These are phyloP conservation scores for Drosophila orena DNA, from an alignment of 1,140 invertebrate species.

Conservation along the genomic window DNA sequence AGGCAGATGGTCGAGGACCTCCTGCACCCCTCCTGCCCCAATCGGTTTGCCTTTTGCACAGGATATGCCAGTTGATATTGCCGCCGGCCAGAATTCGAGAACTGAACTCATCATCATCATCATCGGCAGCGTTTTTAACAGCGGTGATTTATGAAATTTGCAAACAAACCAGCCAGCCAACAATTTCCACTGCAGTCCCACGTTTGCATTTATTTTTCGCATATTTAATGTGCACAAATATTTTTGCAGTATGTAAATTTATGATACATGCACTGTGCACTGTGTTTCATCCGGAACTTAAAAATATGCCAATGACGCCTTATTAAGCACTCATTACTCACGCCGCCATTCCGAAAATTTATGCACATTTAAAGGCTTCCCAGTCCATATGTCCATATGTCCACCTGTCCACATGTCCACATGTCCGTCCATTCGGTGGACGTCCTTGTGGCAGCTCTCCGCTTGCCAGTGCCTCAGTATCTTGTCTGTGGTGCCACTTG, in stretches of 20 bases:
- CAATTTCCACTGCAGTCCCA: constrained; percentile 40
- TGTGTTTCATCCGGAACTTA: constrained; percentile 9
- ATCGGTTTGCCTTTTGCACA: constrained; percentile 5
- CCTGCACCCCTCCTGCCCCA: no score
- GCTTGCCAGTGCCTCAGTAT: constrained; percentile 6
- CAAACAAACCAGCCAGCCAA: constrained; percentile 36
- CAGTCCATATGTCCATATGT: constrained; percentile 4
- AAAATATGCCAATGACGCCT: constrained; percentile 61
- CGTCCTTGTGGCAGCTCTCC: neutral
- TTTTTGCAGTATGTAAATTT: constrained; percentile 64
- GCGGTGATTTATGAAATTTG: constrained; percentile 74
- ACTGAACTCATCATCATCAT: constrained; percentile 44
- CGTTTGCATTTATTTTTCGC: constrained; percentile 56
- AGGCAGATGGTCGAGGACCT: constrained; percentile 28
- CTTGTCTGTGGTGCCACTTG: constrained; percentile 43
- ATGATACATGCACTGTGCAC: constrained; percentile 60
- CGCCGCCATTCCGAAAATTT: constrained; percentile 27
- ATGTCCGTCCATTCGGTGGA: constrained; percentile 14
- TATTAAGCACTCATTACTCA: constrained; percentile 77
- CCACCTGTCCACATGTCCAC: neutral
- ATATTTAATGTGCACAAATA: constrained; percentile 68
- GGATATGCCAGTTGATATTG: constrained; percentile 41
- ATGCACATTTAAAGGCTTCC: constrained; percentile 29
- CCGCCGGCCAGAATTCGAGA: constrained; percentile 8
- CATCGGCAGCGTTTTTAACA: constrained; percentile 57